Evolutionary conservation across 2,797 vertebrate species (phyloP), one percentile per base, ranked within the genome.

Genomic region (Perodicticus potto): DNA sequence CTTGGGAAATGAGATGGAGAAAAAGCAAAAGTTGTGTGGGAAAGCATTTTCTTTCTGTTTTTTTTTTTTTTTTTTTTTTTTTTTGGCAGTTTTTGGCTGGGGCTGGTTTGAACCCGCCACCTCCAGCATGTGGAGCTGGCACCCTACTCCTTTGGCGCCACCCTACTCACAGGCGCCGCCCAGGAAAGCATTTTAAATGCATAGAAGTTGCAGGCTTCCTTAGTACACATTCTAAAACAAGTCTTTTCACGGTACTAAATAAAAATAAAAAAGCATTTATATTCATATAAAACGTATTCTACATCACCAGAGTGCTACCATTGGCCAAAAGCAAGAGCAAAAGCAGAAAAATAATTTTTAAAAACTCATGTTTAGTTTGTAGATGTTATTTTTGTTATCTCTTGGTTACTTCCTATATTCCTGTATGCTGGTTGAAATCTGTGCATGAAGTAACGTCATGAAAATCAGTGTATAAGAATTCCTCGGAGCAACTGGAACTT

Each of bases 261-360:
- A 69, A 72, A 88, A 76, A 22, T 45, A 19, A 93, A 94, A 89
- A 67, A 4, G 20, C 23, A 78, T 20, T 94, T 81, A 70, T 69
- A 43, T 72, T 77, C 49, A 73, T 65, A 67, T 53, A 87, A 61
- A 65, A 73, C 34, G 20, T 29, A 92, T 83, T 59, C 29, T 84
- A 49, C 80, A 55, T 34, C 87, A 9, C 37, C 40, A 67, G 9
- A 3, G 2, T 87, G 23, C 4, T 65, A 81, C 43, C 5, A 76
- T 81, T 78, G 86, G 4, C 22, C 34, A n/a, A 89, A 86, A 65
- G 3, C 5, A 87, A 77, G 13, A 5, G 40, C 8, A 90, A 25
- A 76, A 53, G 25, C 8, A 73, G 23, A 89, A 92, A 93, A 65
- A 61, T 37, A 67, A 22, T 45, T 23, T 82, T 85, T 78, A 80